A percentile compares a stretch with the other conserved stretches of the same genome.
phyloP scores from a whole-genome alignment of 2,113 vertebrate genomes.

The Fulmarus glacialis region DNA sequence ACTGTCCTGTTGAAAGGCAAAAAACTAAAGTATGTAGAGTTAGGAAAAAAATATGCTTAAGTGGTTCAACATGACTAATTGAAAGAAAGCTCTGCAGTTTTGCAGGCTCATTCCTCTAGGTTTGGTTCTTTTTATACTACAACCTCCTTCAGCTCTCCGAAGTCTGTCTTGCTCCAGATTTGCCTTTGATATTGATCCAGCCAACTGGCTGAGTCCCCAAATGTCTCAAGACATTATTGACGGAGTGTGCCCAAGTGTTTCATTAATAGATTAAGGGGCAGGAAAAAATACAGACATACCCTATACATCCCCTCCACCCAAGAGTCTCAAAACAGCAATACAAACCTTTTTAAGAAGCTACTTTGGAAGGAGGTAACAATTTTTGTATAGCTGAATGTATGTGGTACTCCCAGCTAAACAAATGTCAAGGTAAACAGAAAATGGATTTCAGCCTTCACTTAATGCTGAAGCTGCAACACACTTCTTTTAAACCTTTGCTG shows the following conservation, averaged over 20 bases:
- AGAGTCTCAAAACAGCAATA: background rate
- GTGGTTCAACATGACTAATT: conserved; percentile 2
- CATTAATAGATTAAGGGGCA: background rate
- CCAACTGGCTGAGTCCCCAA: conserved; percentile 20
- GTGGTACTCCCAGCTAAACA: background rate
- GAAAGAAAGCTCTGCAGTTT: background rate
- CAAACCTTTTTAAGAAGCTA: background rate
- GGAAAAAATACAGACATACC: background rate
- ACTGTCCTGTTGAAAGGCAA: conserved; percentile 14
- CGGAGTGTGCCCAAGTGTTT: conserved; percentile 6
- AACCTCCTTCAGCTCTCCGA: background rate
- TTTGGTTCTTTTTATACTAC: background rate
- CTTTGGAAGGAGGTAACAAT: background rate
- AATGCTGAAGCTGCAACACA: background rate
- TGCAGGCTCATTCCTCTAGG: background rate
- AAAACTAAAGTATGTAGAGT: background rate
- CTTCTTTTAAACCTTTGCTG: background rate
- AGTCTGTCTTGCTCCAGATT: conserved; percentile 13
- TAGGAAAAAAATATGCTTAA: conserved; percentile 27
- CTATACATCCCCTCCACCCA: background rate
- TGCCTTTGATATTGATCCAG: conserved; percentile 36
- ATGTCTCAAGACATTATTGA: conserved; percentile 21
- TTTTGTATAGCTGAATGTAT: background rate
- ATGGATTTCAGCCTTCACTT: background rate
- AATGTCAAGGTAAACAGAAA: background rate